These are phyloP conservation scores for Silurus glanis DNA, from an alignment of 2,113 vertebrate species.

Conservation along the genomic window DNA sequence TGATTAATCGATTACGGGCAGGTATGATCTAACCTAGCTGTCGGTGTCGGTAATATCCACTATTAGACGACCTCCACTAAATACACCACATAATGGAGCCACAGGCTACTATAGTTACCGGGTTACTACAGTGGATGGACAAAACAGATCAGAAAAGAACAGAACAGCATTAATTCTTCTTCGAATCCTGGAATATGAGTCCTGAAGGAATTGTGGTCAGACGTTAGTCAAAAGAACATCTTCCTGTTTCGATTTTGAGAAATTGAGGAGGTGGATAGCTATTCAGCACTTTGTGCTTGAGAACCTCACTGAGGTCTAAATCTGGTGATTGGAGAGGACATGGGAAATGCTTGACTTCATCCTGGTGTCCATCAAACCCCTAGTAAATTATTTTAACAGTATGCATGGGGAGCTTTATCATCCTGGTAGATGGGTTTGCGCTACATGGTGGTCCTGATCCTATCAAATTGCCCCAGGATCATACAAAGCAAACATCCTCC, in stretches of 20 bases:
- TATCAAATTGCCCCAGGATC: background rate
- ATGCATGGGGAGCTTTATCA: background rate
- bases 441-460: background rate
- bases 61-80: background rate
- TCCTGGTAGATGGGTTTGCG: background rate
- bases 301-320: background rate
- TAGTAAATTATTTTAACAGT: background rate
- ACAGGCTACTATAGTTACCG: background rate
- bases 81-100: background rate
- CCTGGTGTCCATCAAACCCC: background rate
- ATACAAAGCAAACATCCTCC: background rate
- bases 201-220: background rate
- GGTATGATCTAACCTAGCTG: too few species aligned
- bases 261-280: background rate
- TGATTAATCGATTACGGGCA: too few species aligned
- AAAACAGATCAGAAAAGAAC: background rate
- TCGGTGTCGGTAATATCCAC: too few species aligned
- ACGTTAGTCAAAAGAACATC: background rate
- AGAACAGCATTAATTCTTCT: background rate
- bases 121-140: background rate
- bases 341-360: background rate
- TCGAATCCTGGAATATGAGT: background rate
- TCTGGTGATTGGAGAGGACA: background rate
- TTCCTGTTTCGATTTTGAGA: background rate
- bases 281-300: background rate